Base-by-base conservation (phyloP, 2,113 vertebrate genomes). In the Gambusia holbrooki region DNA sequence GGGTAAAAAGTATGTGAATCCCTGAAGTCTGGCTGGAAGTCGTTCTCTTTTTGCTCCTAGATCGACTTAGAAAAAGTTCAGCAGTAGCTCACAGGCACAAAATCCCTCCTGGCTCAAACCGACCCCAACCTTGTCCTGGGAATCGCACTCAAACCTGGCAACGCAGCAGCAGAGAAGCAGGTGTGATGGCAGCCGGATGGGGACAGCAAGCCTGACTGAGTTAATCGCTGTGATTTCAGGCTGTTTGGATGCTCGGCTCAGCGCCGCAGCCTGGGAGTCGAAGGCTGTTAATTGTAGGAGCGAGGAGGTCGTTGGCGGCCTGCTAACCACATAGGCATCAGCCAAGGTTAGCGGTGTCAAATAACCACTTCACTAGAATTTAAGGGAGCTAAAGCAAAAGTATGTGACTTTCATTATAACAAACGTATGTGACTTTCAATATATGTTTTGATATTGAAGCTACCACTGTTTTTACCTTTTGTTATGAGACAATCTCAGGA, bases 191-290 rank as follows among this genome's bases (percentile, higher is more conserved):
- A 84, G 84, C 61, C 61, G 54, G 54, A 45, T 1, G 77, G 71
- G 63, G 3, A 1, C 10, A 45, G 37, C 1, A 28, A 74, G 74
- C 29, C 22, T 25, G 48, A 72, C 69, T 0, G 69, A 88, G 82
- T 73, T 80, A 79, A 80, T 86, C 72, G 64, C 54, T 40, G 71
- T 83, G 85, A 82, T 74, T 86, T 74, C 80, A 78, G 85, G 66
- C 84, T 87, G 89, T 90, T 89, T 85, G 81, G 82, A 79, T 28
- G 85, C 73, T 71, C 80, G 82, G 84, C 82, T 80, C 66, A 25
- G n/a, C 7, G 3, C 29, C 48, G 64, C 13, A 8, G 10, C n/a
- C 66, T 9, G 72, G 82, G 78, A 83, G 78, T 30, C 48, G 68
- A 71, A 30, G 40, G 74, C 30, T 25, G 69, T 58, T 88, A 87